phyloP scores from a whole-genome alignment of 1,140 invertebrate genomes.

The Caenorhabditis remanei region DNA sequence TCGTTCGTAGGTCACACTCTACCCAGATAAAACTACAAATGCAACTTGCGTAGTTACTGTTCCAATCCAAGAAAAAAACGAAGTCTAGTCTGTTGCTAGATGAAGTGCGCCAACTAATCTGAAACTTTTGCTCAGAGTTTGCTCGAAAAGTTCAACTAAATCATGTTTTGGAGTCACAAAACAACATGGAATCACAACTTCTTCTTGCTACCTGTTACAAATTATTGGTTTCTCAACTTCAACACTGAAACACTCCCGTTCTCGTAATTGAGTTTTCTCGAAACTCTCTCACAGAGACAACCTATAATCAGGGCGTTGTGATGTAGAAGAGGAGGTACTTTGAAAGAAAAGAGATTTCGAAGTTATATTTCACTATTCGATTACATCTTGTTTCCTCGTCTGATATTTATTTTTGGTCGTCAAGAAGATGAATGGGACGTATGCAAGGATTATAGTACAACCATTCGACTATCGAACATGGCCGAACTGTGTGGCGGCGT shows the following conservation, averaged over 20 bases:
- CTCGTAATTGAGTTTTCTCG: conserved; percentile 5
- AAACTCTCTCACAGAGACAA: background rate
- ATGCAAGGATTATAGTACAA: background rate
- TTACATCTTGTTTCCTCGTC: background rate
- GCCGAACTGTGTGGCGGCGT: background rate
- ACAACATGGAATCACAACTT: too few relatives aligned
- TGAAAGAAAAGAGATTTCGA: background rate
- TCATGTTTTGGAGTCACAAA: too few relatives aligned
- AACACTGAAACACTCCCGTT: background rate
- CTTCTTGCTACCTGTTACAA: too few relatives aligned
- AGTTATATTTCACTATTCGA: too few relatives aligned
- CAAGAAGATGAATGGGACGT: background rate
- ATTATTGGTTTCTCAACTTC: too few relatives aligned
- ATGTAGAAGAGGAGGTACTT: background rate
- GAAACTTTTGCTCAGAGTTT: too few relatives aligned
- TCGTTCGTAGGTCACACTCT: background rate
- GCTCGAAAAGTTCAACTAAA: too few relatives aligned
- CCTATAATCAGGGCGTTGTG: background rate
- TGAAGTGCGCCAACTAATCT: too few relatives aligned
- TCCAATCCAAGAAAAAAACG: background rate
- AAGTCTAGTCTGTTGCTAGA: too few relatives aligned
- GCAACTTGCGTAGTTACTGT: background rate
- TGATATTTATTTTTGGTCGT: background rate
- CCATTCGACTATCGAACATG: background rate
- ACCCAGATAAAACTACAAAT: background rate